Evolutionary conservation across 2,888 invertebrate genomes (phyloP).

Genomic region (Hemaris fuciformis): DNA sequence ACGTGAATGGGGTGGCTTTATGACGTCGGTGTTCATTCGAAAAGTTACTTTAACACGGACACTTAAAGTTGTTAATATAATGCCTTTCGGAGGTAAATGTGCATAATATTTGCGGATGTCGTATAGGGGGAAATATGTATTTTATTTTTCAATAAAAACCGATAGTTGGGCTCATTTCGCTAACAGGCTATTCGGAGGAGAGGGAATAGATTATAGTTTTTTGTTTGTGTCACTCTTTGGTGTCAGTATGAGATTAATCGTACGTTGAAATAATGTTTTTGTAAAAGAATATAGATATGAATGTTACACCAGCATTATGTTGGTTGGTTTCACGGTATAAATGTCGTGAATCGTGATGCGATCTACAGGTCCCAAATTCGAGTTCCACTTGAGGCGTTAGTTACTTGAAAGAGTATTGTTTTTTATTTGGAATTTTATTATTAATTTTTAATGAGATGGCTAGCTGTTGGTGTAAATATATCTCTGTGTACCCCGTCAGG

Average conservation of each 20-base stretch:
- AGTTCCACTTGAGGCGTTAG: too few relatives aligned
- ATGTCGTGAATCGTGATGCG: too few relatives aligned
- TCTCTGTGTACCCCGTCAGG: too few relatives aligned
- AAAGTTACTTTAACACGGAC: not conserved
- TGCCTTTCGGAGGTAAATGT: not conserved
- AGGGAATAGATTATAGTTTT: not conserved
- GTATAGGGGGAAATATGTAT: constrained; percentile 1
- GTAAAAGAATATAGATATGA: not conserved
- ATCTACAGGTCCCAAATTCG: too few relatives aligned
- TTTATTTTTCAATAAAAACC: constrained; percentile 4
- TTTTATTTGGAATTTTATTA: too few relatives aligned
- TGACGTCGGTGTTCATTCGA: not conserved
- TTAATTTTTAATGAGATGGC: too few relatives aligned
- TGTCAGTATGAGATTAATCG: too few relatives aligned
- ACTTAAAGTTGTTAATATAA: not conserved
- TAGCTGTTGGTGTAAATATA: too few relatives aligned
- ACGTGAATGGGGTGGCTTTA: constrained; percentile 28
- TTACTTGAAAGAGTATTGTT: too few relatives aligned
- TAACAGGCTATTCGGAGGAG: not conserved
- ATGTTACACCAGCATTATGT: not conserved
- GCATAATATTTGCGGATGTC: constrained; percentile 2
- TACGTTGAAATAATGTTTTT: too few relatives aligned
- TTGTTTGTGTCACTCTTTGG: not conserved
- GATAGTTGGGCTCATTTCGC: not conserved
- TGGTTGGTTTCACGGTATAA: too few relatives aligned